These are phyloP conservation scores for Frankliniella intonsa DNA, from an alignment of 2,888 invertebrate species.

Conservation along the genomic window DNA sequence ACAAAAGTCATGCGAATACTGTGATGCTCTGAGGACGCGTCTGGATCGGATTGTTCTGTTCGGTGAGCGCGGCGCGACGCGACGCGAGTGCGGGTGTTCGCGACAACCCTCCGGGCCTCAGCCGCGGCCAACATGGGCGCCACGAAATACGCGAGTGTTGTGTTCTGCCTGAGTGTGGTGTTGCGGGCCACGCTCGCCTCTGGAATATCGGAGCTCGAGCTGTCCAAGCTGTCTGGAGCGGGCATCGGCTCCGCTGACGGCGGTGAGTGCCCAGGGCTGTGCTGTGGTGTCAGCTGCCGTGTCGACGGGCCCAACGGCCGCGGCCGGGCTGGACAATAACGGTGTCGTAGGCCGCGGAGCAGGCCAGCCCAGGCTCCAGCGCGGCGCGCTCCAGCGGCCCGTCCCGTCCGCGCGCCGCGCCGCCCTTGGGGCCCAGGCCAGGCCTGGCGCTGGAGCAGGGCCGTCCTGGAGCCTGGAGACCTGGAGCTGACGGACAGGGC, in stretches of 20 bases:
- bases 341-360: background rate
- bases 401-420: background rate
- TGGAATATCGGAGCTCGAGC: conserved; percentile 15
- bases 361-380: background rate
- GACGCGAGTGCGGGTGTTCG: background rate
- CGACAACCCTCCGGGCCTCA: background rate
- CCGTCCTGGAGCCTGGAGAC: background rate
- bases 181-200: background rate
- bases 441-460: background rate
- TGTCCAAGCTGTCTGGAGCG: conserved; percentile 10
- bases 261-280: background rate
- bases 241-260: conserved; percentile 1
- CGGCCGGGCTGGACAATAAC: too few relatives aligned
- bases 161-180: conserved; percentile 19
- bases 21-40: conserved; percentile 11
- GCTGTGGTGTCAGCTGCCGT: background rate
- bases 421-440: conserved; percentile 3
- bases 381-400: background rate
- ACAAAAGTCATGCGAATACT: conserved; percentile 14
- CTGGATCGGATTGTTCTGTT: background rate
- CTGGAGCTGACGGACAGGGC: background rate
- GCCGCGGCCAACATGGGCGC: background rate
- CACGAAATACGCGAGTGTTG: conserved; percentile 1
- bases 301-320: background rate
- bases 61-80: background rate